Base-by-base conservation (phyloP, 2,888 invertebrate species). In the Clanis bilineata region DNA sequence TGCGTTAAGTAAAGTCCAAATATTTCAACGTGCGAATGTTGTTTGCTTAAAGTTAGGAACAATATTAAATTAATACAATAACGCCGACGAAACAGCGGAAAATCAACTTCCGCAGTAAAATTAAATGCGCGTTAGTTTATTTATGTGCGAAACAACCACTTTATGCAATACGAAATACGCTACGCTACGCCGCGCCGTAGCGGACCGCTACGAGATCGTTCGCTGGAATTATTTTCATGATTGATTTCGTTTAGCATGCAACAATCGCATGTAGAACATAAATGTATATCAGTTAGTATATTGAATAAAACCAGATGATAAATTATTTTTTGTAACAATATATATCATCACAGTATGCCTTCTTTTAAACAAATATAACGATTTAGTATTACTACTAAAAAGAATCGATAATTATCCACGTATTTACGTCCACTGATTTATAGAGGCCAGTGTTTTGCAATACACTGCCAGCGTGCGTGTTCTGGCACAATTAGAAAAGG, bases 341-440 rank as follows among this genome's bases (percentile, higher is more conserved):
- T 51, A 51, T 51, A 51, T 51, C 28, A 51, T 51, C 32, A 51
- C 51, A 51, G 28, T 32, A 51, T 51, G 51, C 51, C 51, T 51
- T 51, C 18, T 51, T 28, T 32, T 51, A 51, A 18, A 51, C 28
- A 51, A 51, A 51, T 51, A 44, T 44, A 44, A 10, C 21, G 23
- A 44, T 23, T 18, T 51, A 28, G 28, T 32, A 51, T 32, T 51
- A 32, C 51, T 51, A 36, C 36, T 9, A 6, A 44, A n/a, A 41
- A 44, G 44, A 44, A 51, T 32, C 10, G 18, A 51, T 32, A 51
- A 32, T 32, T 51, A 51, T 51, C 32, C 28, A 32, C 51, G 15
- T 10, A 51, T 28, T 15, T 51, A 32, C 51, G 51, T 51, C 32
- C 51, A 51, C 32, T 18, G 32, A 51, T 32, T 32, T 28, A 28